These are phyloP conservation scores for Yponomeuta malinellus DNA, from an alignment of 2,888 invertebrate genomes.

Conservation along the genomic window DNA sequence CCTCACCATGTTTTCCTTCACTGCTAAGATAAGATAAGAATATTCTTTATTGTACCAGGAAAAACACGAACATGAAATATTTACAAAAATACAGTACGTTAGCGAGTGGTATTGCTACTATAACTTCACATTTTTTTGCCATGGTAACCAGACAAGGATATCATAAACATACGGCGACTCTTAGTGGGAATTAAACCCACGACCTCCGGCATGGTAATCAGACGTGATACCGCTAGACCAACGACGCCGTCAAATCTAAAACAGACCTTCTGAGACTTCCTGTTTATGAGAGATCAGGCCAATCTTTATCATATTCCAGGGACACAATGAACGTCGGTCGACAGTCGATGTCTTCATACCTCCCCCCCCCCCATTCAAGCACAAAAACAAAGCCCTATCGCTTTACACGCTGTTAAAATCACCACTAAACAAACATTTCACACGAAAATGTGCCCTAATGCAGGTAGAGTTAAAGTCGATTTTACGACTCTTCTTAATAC, in stretches of 20 bases:
- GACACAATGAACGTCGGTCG: conserved; percentile 50
- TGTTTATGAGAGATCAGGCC: conserved; percentile 21
- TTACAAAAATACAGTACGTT: too few species aligned
- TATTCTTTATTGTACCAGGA: too few species aligned
- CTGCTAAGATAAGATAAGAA: too few species aligned
- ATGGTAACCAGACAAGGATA: too few species aligned
- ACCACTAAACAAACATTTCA: conserved; percentile 21
- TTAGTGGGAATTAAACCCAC: too few species aligned
- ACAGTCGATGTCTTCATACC: conserved; percentile 68
- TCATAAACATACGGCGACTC: too few species aligned
- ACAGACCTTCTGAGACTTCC: background rate
- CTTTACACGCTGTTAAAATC: conserved; percentile 54
- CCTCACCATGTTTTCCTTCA: too few species aligned
- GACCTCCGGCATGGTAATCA: too few species aligned
- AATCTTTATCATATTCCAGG: conserved; percentile 44
- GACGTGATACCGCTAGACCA: too few species aligned
- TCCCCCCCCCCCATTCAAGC: conserved; percentile 22
- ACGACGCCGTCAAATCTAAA: background rate
- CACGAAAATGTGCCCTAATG: conserved; percentile 24
- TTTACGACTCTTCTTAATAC: conserved; percentile 23
- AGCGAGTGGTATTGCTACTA: too few species aligned
- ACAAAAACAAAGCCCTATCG: conserved; percentile 67
- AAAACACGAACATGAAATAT: too few species aligned
- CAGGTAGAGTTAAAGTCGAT: conserved; percentile 5
- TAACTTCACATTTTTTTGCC: too few species aligned